These are phyloP conservation scores for Anolis sagrei DNA, from an alignment of 2,113 vertebrate species.

Conservation along the genomic window DNA sequence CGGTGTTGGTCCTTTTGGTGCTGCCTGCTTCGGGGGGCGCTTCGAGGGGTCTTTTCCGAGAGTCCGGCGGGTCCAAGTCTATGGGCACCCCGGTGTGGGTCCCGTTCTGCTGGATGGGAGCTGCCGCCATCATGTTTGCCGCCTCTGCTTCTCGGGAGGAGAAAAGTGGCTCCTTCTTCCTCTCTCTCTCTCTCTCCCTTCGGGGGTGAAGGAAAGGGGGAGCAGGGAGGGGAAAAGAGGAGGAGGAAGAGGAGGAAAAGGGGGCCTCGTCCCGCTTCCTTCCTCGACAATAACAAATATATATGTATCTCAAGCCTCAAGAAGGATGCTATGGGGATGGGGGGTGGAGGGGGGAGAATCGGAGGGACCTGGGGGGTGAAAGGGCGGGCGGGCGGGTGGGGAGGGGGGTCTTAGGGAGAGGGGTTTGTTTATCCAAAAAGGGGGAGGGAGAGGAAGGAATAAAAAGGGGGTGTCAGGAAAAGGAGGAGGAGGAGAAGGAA, in stretches of 20 bases:
- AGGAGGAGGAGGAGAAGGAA: conserved; percentile 64
- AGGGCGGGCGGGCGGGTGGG: too few relatives aligned
- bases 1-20: conserved; percentile 87
- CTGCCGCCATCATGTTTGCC: conserved; percentile 87
- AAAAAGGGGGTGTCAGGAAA: conserved; percentile 66
- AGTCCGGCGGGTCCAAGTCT: conserved; percentile 85
- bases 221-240: conserved; percentile 21
- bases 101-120: conserved; percentile 86
- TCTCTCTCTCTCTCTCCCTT: conserved; percentile 41
- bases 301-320: neutral
- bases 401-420: too few relatives aligned
- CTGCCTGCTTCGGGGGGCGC: conserved; percentile 85
- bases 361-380: neutral
- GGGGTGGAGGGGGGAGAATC: neutral
- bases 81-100: conserved; percentile 84
- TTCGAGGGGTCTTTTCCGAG: conserved; percentile 84
- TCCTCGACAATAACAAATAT: too few relatives aligned
- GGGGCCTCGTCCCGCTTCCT: conserved; percentile 58
- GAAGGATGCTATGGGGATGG: neutral
- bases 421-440: conserved; percentile 62
- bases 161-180: conserved; percentile 65
- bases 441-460: conserved; percentile 63
- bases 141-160: conserved; percentile 70
- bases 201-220: conserved; percentile 58
- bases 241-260: conserved; percentile 47